Conservation (phyloP, 1,140 invertebrate genomes). For the Hirudo medicinalis region DNA sequence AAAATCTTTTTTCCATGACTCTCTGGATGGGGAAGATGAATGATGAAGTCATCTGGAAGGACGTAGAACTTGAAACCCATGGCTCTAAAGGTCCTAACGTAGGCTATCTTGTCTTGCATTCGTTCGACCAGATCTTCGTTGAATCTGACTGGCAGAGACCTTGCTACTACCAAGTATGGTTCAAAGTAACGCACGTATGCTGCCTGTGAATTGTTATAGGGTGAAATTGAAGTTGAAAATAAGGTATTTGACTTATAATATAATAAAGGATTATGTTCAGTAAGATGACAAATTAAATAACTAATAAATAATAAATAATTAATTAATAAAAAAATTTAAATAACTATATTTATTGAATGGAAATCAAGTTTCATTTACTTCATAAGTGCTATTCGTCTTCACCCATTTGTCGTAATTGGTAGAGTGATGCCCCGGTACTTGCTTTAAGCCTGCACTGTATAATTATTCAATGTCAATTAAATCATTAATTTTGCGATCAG, state of each 20-base stretch:
- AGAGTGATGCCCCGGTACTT: constrained; percentile 29
- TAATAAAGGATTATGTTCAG: too few relatives aligned
- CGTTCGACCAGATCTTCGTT: constrained; percentile 19
- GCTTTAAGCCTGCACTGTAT: background rate
- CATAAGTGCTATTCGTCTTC: constrained; percentile 59
- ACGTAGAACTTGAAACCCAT: constrained; percentile 9
- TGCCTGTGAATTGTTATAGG: too few relatives aligned
- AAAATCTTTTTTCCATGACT: background rate
- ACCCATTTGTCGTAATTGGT: constrained; percentile 67
- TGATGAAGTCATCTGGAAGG: constrained; percentile 12
- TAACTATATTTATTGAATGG: too few relatives aligned
- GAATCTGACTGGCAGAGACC: constrained; percentile 55
- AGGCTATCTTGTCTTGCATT: constrained; percentile 22
- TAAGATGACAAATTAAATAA: too few relatives aligned
- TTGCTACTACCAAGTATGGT: constrained; percentile 63
- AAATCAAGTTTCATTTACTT: constrained; percentile 42
- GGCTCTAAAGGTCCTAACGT: background rate
- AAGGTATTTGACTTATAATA: too few relatives aligned
- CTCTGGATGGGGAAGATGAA: constrained; percentile 6
- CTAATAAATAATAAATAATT: too few relatives aligned
- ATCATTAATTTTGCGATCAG: too few relatives aligned
- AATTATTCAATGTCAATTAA: too few relatives aligned
- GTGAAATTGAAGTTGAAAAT: too few relatives aligned
- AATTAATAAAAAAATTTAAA: too few relatives aligned
- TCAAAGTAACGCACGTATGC: constrained; percentile 75